Percentiles rank a stretch among this genome's conserved stretches.
Evolutionary conservation across 2,888 invertebrate species (phyloP).

Genomic region (Aphrophora alni): DNA sequence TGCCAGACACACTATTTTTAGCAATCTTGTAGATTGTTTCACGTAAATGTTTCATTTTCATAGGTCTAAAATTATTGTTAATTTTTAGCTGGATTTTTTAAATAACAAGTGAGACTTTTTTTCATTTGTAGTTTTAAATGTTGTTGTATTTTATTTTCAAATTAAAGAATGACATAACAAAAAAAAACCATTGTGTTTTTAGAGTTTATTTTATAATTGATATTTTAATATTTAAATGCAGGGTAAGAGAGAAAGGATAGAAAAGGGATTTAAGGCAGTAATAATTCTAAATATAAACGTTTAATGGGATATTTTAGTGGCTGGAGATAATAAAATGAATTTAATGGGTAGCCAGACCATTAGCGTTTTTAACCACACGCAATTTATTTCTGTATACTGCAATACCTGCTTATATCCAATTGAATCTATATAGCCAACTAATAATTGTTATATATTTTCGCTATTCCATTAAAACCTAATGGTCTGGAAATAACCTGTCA

Average conservation of each 20-base stretch:
- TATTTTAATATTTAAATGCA: not conserved
- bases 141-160: too few relatives aligned
- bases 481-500: not conserved
- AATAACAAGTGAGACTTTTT: too few relatives aligned
- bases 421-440: not conserved
- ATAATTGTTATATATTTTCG: not conserved
- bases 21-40: too few relatives aligned
- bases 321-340: not conserved
- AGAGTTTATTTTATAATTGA: not conserved
- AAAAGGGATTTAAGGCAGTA: not conserved
- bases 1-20: too few relatives aligned
- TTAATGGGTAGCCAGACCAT: not conserved
- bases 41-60: too few relatives aligned
- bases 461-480: not conserved
- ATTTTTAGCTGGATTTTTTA: too few relatives aligned
- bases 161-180: too few relatives aligned
- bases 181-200: too few relatives aligned
- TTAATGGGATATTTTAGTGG: not conserved
- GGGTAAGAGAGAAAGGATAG: not conserved
- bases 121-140: too few relatives aligned
- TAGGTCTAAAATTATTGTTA: too few relatives aligned
- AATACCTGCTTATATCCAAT: not conserved
- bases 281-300: conserved; percentile 5
- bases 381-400: not conserved
- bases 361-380: not conserved